These are phyloP conservation scores for Mellilla xanthometata DNA, from an alignment of 2,888 invertebrate species.

Conservation along the genomic window DNA sequence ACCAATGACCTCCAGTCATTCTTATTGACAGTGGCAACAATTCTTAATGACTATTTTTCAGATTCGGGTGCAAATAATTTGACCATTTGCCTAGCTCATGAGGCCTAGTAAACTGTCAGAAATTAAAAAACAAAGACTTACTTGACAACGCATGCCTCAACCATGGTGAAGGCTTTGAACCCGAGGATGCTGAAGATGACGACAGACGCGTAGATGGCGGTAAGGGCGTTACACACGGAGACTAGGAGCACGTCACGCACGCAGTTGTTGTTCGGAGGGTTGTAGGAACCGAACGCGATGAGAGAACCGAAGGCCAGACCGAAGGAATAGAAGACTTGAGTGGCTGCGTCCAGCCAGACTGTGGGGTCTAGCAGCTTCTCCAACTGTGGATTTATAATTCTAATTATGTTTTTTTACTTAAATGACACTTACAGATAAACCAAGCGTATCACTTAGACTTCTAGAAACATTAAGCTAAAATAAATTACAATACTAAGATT, in stretches of 20 bases:
- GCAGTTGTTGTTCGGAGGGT: conserved; percentile 96
- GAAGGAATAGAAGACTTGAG: conserved; percentile 98
- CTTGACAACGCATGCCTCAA: conserved; percentile 89
- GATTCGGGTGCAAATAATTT: no score
- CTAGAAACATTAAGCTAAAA: no score
- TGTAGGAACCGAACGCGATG: conserved; percentile 98
- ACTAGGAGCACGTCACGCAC: conserved; percentile 95
- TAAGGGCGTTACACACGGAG: conserved; percentile 95
- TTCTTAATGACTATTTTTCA: no score
- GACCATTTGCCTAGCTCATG: no score
- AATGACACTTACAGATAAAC: no score
- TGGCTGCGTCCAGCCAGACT: conserved; percentile 98
- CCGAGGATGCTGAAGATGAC: conserved; percentile 98
- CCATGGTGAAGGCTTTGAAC: conserved; percentile 96
- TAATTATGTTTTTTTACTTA: no score
- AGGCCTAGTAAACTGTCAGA: not conserved
- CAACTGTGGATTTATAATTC: conserved; percentile 77
- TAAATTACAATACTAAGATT: no score
- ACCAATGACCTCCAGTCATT: no score
- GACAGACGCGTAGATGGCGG: conserved; percentile 96
- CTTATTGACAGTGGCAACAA: no score
- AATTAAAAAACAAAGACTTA: conserved; percentile 41
- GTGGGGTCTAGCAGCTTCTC: conserved; percentile 93
- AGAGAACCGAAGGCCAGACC: conserved; percentile 97
- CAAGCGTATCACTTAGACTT: no score